Evolutionary conservation across 2,888 invertebrate genomes (phyloP).

Genomic region (Cheilosia impressa): DNA sequence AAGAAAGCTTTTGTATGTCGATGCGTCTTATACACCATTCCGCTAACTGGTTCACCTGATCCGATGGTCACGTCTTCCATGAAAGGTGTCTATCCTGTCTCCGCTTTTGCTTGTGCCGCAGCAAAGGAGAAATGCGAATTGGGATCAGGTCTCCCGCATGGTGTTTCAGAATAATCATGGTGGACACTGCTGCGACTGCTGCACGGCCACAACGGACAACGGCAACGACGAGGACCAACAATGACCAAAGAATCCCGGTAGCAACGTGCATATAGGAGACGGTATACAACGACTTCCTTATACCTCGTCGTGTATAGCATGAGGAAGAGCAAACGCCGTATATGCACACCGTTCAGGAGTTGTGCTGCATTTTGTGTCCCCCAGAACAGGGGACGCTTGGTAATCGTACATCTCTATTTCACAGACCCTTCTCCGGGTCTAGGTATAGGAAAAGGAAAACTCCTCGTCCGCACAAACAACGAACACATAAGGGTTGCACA

Average conservation of each 20-base stretch:
- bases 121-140: slow-evolving; percentile 60
- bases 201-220: slow-evolving; percentile 56
- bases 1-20: slow-evolving; percentile 70
- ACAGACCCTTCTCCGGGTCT: slow-evolving; percentile 21
- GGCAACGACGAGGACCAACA: slow-evolving; percentile 40
- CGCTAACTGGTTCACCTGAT: slow-evolving; percentile 69
- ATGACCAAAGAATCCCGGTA: slow-evolving; percentile 37
- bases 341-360: slow-evolving; percentile 61
- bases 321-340: slow-evolving; percentile 51
- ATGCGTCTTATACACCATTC: slow-evolving; percentile 72
- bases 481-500: slow-evolving; percentile 21
- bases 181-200: slow-evolving; percentile 45
- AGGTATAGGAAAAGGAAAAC: slow-evolving; percentile 47
- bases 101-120: slow-evolving; percentile 51
- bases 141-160: slow-evolving; percentile 72
- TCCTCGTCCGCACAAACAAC: slow-evolving; percentile 52
- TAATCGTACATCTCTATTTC: slow-evolving; percentile 67
- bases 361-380: slow-evolving; percentile 65
- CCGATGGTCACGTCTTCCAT: slow-evolving; percentile 71
- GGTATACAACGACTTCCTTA: slow-evolving; percentile 56
- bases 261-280: slow-evolving; percentile 50
- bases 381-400: slow-evolving; percentile 42
- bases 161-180: slow-evolving; percentile 66
- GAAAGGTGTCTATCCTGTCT: slow-evolving; percentile 64
- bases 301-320: slow-evolving; percentile 35